Percentiles rank a stretch among this genome's conserved stretches.
phyloP scores from a whole-genome alignment of 2,113 vertebrate genomes.

The Limnothrissa miodon region DNA sequence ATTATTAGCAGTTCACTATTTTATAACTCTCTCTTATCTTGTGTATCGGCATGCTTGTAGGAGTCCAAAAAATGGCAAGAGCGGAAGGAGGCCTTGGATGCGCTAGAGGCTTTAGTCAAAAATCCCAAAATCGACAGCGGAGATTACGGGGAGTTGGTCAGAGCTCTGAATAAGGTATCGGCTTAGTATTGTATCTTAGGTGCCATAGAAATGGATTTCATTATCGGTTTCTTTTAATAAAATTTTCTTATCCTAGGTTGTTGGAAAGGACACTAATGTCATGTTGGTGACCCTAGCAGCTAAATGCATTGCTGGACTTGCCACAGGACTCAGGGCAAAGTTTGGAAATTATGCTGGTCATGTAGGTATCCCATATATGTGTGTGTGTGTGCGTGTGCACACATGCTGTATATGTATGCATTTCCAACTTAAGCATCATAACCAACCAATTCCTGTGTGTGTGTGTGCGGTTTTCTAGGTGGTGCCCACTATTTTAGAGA shows the following conservation, averaged over 20 bases:
- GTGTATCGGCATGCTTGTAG: conserved; percentile 58
- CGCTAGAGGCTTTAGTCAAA: conserved; percentile 84
- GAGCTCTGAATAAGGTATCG: conserved; percentile 91
- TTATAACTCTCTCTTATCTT: too few relatives aligned
- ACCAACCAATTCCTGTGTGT: background rate
- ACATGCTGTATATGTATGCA: too few relatives aligned
- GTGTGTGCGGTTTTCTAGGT: conserved; percentile 69
- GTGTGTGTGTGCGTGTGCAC: too few relatives aligned
- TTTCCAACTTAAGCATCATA: too few relatives aligned
- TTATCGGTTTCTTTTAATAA: background rate
- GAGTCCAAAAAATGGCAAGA: conserved; percentile 99
- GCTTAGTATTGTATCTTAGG: background rate
- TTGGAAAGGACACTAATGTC: conserved; percentile 96
- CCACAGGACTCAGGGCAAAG: conserved; percentile 92
- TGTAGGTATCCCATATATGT: conserved; percentile 70
- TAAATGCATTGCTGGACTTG: conserved; percentile 90
- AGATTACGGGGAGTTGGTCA: conserved; percentile 92
- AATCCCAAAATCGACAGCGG: conserved; percentile 93
- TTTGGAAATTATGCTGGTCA: conserved; percentile 93
- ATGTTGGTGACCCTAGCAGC: conserved; percentile 94
- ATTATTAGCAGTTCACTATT: too few relatives aligned
- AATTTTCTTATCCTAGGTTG: conserved; percentile 72
- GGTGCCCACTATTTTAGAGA: conserved; percentile 94
- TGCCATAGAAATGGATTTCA: background rate
- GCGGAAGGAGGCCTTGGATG: conserved; percentile 94